A percentile compares a stretch with the other conserved stretches of the same genome.
phyloP scores from a whole-genome alignment of 2,113 vertebrate species.

The Marcusenius ussheri region DNA sequence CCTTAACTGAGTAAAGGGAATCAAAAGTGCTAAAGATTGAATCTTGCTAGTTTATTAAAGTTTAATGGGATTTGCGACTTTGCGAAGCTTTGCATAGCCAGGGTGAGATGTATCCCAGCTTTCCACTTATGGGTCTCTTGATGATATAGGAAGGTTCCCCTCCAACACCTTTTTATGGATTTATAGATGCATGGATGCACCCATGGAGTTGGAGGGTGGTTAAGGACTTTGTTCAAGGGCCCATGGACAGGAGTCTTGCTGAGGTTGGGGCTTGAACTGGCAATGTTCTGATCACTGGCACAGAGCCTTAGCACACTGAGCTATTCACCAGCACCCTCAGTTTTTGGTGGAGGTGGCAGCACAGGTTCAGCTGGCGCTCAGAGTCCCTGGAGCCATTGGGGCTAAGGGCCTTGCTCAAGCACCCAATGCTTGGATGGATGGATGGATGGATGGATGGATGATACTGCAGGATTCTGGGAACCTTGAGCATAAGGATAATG shows the following conservation, averaged over 20 bases:
- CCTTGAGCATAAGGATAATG: neutral
- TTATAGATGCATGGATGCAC: neutral
- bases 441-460: neutral
- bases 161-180: neutral
- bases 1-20: constrained; percentile 5
- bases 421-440: neutral
- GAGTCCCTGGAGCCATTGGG: neutral
- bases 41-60: constrained; percentile 22
- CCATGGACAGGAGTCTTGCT: neutral
- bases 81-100: neutral
- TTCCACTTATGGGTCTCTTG: constrained; percentile 12
- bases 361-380: neutral
- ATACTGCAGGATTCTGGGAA: neutral
- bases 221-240: neutral
- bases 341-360: neutral
- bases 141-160: constrained; percentile 7
- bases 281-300: neutral
- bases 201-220: neutral
- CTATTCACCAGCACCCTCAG: too few relatives aligned
- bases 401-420: neutral
- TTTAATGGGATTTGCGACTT: constrained; percentile 3
- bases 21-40: constrained; percentile 13
- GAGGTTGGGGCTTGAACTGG: neutral
- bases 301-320: neutral
- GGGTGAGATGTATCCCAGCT: neutral